Evolutionary conservation across 2,888 invertebrate genomes (phyloP), one percentile per base, ranked within the genome.

Genomic region (Augochlorella aurata): DNA sequence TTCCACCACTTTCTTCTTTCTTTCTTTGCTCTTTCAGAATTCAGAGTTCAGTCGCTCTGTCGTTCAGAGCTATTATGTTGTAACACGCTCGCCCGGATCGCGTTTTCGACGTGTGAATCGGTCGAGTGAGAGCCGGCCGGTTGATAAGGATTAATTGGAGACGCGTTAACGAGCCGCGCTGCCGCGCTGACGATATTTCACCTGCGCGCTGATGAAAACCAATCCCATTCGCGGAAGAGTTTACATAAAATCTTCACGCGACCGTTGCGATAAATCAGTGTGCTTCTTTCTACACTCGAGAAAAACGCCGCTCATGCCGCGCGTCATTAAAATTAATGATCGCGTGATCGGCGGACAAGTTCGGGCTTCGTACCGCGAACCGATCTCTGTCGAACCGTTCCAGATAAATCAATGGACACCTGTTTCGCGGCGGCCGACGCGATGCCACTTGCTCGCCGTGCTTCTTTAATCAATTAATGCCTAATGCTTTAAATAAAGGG

Each of bases 271-370:
- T 81, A 79, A 79, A 81, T 81, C 81, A 79, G 79, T 29, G 74
- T 5, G 38, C 54, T 79, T 70, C 81, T 69, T 73, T 79, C 54
- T 50, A 21, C 67, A 50, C 61, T 44, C 10, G 16, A 45, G 21
- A 65, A 70, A 77, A 58, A 68, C 49, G 63, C 73, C 54, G 79
- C 65, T 74, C 65, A 65, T 69, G 79, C 63, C 45, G 21, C 58
- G 81, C 74, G 79, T 79, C 81, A 74, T 81, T 81, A 81, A 79
- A 81, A 81, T 81, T 81, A 81, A 81, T 81, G 79, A 81, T 79
- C 79, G 79, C 81, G 81, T 81, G 80, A 81, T 81, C 80, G 69
- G 73, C 73, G 68, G 69, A 81, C 80, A 73, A 73, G 80, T 73
- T 79, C 75, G 52, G 21, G 78, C 75, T 65, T 75, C 75, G 63